Evolutionary conservation across 2,888 invertebrate genomes (phyloP), one percentile per base, ranked within the genome.

Genomic region (Thymelicus acteon): DNA sequence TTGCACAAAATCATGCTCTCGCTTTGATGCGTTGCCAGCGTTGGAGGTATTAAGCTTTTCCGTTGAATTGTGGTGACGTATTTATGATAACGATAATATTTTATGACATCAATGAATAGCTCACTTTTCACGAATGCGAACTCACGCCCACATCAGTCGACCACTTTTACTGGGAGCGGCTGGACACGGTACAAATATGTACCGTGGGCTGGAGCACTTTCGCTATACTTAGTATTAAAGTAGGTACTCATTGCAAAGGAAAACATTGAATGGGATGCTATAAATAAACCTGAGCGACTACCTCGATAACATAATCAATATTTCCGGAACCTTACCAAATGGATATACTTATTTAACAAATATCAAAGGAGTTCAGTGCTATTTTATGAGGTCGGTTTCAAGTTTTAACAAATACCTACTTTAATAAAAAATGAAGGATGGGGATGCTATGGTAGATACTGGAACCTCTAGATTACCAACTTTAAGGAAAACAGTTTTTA

Each of bases 1-100:
- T 89, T 89, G 89, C 87, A 86, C 57, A 88, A 86, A 88, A 78
- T 71, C 63, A 73, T 74, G 73, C 73, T 73, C 77, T 75, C 72
- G 72, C 67, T 73, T 67, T 64, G 64, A 57, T 64, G 48, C 24
- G 69, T 57, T 57, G 48, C 64, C 64, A 70, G 62, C 58, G 58
- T 63, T 48, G 49, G 19, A 54, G 62, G 54, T 15, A 24, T 48
- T 58, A 62, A 61, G 63, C 57, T 69, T 63, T 63, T 63, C 69
- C 69, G 63, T 58, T 48, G 58, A 57, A 63, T 47, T 39, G 60
- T 24, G n/a, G 60, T 72, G 63, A 61, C 67, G 66, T 63, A 60
- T 57, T 71, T 47, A 19, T 47, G 72, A 72, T 72, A 72, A 63
- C 40, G 67, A 63, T 72, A 63, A 72, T 72, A 57, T 63, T 31